Evolutionary conservation across 2,113 vertebrate genomes (phyloP).

Genomic region (Tenebrosternarchus preto): DNA sequence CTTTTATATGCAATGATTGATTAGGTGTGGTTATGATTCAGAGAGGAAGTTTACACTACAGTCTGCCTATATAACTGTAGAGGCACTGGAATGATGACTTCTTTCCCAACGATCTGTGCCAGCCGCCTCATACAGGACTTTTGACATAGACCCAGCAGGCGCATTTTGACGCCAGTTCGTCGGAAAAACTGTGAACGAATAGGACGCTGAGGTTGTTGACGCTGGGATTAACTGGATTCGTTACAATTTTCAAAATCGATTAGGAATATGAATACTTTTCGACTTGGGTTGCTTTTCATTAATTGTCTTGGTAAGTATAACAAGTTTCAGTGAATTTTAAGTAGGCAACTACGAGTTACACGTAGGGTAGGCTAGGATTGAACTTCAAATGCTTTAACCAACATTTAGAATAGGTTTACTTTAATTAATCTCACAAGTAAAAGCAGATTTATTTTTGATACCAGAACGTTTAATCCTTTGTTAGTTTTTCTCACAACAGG

Average conservation of each 20-base stretch:
- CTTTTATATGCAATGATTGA: slow-evolving; percentile 1
- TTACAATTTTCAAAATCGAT: background rate
- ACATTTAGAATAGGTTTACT: background rate
- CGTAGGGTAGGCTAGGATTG: background rate
- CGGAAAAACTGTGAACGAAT: background rate
- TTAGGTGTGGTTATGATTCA: slow-evolving; percentile 45
- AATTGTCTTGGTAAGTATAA: slow-evolving; percentile 35
- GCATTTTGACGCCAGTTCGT: background rate
- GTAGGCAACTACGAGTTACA: too few species aligned
- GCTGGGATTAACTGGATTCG: background rate
- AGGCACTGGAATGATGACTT: background rate
- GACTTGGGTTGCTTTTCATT: slow-evolving; percentile 8
- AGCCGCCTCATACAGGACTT: background rate
- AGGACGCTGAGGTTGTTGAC: background rate
- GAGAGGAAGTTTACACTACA: slow-evolving; percentile 19
- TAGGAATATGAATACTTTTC: slow-evolving; percentile 39
- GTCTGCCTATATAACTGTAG: slow-evolving; percentile 17
- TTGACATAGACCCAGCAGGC: background rate
- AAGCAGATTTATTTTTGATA: background rate
- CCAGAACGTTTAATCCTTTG: background rate
- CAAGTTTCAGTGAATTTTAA: background rate
- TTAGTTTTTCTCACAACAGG: background rate
- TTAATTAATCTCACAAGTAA: background rate
- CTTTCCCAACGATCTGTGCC: background rate
- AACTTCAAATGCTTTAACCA: background rate